A percentile compares a stretch with the other conserved stretches of the same genome.
Conservation (phyloP, 2,888 invertebrate genomes). For the Pogonocherus hispidulus region DNA sequence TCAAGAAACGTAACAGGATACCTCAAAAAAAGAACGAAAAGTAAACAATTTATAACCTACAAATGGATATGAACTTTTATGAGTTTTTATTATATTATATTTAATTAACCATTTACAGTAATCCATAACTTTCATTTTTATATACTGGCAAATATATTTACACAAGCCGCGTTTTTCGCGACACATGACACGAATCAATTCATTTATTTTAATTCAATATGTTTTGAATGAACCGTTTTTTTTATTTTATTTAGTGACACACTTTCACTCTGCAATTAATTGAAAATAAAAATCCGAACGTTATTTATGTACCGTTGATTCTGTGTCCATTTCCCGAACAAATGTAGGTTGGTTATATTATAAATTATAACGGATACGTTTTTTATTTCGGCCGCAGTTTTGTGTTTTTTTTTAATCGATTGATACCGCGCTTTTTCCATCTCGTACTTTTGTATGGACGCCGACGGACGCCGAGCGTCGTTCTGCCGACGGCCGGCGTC, state of each 20-base stretch:
- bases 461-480: constrained; percentile 43
- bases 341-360: constrained; percentile 44
- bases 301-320: constrained; percentile 41
- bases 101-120: no score
- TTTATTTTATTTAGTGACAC: constrained; percentile 47
- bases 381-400: constrained; percentile 39
- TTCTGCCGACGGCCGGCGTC: constrained; percentile 46
- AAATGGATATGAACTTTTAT: no score
- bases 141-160: neutral
- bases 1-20: no score
- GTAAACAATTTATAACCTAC: no score
- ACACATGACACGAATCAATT: constrained; percentile 33
- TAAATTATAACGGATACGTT: constrained; percentile 44
- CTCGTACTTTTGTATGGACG: constrained; percentile 33
- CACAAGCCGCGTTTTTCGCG: constrained; percentile 3
- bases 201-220: constrained; percentile 39
- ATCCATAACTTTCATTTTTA: constrained; percentile 45
- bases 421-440: constrained; percentile 38
- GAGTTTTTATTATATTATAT: no score
- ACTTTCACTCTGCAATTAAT: constrained; percentile 45
- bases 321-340: constrained; percentile 37
- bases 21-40: no score
- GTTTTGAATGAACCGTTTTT: constrained; percentile 41
- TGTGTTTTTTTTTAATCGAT: constrained; percentile 45
- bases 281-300: constrained; percentile 34